phyloP scores from a whole-genome alignment of 2,888 invertebrate genomes.

The Litoditis marina region DNA sequence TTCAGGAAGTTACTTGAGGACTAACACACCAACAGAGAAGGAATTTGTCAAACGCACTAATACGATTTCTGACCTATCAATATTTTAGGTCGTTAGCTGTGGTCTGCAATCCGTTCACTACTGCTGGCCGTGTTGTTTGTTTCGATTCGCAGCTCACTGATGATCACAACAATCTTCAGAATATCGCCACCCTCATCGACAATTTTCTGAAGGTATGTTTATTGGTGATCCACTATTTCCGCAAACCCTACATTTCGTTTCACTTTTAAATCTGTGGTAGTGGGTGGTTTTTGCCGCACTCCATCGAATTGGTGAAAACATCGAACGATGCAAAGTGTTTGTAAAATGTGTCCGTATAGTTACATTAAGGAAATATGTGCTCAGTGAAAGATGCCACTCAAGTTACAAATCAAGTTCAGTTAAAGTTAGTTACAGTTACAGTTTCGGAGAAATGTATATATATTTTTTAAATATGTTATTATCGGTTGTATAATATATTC shows the following conservation, averaged over 20 bases:
- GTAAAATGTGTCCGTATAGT: too few species aligned
- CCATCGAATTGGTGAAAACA: background rate
- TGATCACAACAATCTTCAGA: slow-evolving; percentile 40
- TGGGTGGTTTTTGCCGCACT: background rate
- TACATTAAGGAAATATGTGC: too few species aligned
- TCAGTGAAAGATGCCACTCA: too few species aligned
- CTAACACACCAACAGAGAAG: too few species aligned
- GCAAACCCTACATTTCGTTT: too few species aligned
- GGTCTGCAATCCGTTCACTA: slow-evolving; percentile 46
- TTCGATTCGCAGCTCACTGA: slow-evolving; percentile 49
- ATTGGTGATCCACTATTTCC: background rate
- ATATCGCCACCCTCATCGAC: slow-evolving; percentile 37
- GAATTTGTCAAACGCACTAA: too few species aligned
- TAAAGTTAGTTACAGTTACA: too few species aligned
- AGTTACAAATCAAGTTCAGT: too few species aligned
- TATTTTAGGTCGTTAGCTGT: slow-evolving; percentile 39
- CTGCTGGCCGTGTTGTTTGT: slow-evolving; percentile 33
- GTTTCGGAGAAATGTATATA: background rate
- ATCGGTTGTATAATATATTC: too few species aligned
- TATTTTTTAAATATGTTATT: background rate
- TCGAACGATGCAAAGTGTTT: too few species aligned
- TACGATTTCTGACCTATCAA: too few species aligned
- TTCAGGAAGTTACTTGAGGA: too few species aligned
- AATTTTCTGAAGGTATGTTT: slow-evolving; percentile 39
- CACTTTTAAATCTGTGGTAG: background rate